A percentile compares a stretch with the other conserved stretches of the same genome.
These are phyloP conservation scores for Bos javanicus DNA, from an alignment of 2,113 vertebrate genomes.

Conservation along the genomic window DNA sequence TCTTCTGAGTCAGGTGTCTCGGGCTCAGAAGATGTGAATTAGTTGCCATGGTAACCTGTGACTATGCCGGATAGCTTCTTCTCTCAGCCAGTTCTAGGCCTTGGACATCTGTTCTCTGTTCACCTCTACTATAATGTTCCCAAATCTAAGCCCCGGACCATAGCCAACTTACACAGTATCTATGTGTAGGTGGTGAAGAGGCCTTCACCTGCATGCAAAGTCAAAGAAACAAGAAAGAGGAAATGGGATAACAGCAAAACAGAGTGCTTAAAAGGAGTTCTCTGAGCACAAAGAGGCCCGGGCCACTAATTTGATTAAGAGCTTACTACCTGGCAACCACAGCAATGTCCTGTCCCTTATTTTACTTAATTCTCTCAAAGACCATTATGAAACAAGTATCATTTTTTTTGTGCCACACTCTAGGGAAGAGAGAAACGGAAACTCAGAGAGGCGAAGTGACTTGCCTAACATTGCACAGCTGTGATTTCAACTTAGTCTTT, in stretches of 20 bases:
- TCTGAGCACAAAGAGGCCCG: not conserved
- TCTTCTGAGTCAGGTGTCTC: not conserved
- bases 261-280: not conserved
- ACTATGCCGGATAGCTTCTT: not conserved
- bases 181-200: not conserved
- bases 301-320: constrained; percentile 5
- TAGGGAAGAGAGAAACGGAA: not conserved
- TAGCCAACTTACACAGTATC: not conserved
- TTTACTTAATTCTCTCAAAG: constrained; percentile 13
- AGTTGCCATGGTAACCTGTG: constrained; percentile 35
- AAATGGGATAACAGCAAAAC: not conserved
- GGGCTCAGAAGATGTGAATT: not conserved
- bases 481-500: not conserved
- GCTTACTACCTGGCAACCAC: not conserved
- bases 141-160: not conserved
- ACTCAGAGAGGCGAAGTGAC: constrained; percentile 18
- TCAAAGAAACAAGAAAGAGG: not conserved
- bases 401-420: not conserved
- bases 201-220: not conserved
- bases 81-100: constrained; percentile 33
- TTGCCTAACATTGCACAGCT: not conserved
- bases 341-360: not conserved
- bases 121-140: constrained; percentile 13
- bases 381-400: not conserved
- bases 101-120: constrained; percentile 34